Conservation (phyloP, 2,888 invertebrate genomes). For the Xestia rhomboidea region DNA sequence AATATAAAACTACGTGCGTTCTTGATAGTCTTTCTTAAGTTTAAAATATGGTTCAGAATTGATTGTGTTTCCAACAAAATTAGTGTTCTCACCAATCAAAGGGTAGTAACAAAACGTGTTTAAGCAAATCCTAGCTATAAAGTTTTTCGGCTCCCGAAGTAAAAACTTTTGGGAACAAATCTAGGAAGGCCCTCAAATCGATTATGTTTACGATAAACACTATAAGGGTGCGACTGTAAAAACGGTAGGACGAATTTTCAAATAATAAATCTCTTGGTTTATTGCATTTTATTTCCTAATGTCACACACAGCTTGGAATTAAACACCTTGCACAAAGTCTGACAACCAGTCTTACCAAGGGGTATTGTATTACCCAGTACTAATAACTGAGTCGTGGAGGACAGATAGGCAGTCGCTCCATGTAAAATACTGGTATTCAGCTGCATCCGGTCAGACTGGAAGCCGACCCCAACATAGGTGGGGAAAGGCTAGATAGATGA, state of each 20-base stretch:
- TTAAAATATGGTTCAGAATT: constrained; percentile 63
- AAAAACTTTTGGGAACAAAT: constrained; percentile 76
- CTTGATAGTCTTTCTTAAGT: constrained; percentile 28
- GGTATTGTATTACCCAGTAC: no score
- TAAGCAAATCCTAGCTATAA: constrained; percentile 79
- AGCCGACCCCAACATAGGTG: no score
- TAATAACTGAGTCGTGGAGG: no score
- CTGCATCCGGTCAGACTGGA: no score
- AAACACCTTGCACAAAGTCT: constrained; percentile 52
- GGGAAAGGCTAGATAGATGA: no score
- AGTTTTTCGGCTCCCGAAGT: constrained; percentile 73
- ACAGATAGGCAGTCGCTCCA: no score
- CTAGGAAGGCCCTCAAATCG: constrained; percentile 73
- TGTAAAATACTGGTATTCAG: no score
- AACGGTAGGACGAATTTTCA: constrained; percentile 84
- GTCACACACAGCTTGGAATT: constrained; percentile 20
- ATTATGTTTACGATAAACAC: constrained; percentile 79
- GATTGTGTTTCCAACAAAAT: neutral
- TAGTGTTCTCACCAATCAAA: constrained; percentile 66
- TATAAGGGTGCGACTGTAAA: constrained; percentile 80
- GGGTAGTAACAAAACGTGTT: constrained; percentile 79
- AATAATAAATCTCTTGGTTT: constrained; percentile 68
- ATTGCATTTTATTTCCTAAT: constrained; percentile 52
- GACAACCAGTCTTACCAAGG: no score
- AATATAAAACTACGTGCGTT: constrained; percentile 6